Evolutionary conservation across 2,113 vertebrate genomes (phyloP), one percentile per base, ranked within the genome.

Genomic region (Fregata magnificens): DNA sequence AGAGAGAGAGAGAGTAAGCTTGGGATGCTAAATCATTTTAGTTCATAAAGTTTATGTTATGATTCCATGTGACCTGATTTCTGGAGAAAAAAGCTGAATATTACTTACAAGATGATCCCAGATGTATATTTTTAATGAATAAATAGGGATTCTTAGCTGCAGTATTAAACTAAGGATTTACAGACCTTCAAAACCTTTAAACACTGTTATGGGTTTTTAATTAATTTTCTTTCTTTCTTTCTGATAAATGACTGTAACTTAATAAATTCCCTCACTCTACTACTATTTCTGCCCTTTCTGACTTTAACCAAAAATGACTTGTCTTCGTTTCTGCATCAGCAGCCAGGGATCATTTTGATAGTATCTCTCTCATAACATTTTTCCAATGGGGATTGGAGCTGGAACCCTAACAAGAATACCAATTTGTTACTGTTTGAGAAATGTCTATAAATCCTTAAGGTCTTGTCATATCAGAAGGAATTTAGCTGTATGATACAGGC

Each of bases 401-500:
- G 69, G 76, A 92, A 73, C 73, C 40, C 80, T 80, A 91, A 91
- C 78, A 96, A 93, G 94, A 91, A 85, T 52, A 91, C 69, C 87
- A 91, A 95, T 97, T 97, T 89, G 70, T 94, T 97, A 83, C 40
- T 92, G 59, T 74, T 83, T 82, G 71, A 92, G 77, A 95, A 97
- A 82, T 19, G 19, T 93, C 92, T 95, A 58, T 96, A 97, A 97
- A 95, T 96, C 95, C 95, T 97, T 63, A 90, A 91, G 81, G 83
- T 42, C 89, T 92, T 98, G 91, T 97, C 93, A 70, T 87, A 86
- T 58, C 93, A 96, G 90, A 96, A 91, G 87, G 90, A 97, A 93
- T 94, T 95, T 97, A 95, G 73, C 95, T 92, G 85, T 29, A 79
- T 21, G 42, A 91, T 90, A 85, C 4, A 13, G 82, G 58, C 83